Conservation (phyloP, 2,888 invertebrate genomes). For the Choristoneura rosaceana region DNA sequence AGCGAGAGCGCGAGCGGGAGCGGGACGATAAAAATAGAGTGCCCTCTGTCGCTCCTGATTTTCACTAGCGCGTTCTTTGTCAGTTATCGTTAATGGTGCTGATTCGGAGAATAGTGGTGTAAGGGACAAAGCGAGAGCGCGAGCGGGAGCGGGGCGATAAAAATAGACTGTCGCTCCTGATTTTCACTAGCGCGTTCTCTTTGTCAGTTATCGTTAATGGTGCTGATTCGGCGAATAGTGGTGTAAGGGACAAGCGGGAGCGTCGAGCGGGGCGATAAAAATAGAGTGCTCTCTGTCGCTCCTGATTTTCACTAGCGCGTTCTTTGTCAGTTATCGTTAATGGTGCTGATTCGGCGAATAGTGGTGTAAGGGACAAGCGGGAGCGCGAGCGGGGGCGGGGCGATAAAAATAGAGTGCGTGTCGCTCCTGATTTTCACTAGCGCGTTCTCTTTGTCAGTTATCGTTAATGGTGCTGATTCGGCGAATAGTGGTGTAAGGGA, state of each 20-base stretch:
- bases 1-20: too few relatives aligned
- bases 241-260: background rate
- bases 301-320: background rate
- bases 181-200: background rate
- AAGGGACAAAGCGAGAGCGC: conserved; percentile 13
- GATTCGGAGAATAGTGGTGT: conserved; percentile 4
- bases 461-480: conserved; percentile 34
- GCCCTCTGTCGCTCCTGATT: too few relatives aligned
- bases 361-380: background rate
- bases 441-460: too few relatives aligned
- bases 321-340: conserved; percentile 33
- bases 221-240: conserved; percentile 11
- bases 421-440: too few relatives aligned
- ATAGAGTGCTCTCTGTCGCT: too few relatives aligned
- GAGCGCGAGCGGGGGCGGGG: too few relatives aligned
- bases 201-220: conserved; percentile 26
- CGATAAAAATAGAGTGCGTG: too few relatives aligned
- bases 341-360: conserved; percentile 24
- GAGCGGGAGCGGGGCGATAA: background rate
- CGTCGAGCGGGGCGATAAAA: background rate
- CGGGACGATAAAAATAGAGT: too few relatives aligned
- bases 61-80: too few relatives aligned
- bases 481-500: background rate
- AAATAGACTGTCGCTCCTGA: background rate
- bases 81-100: conserved; percentile 36